A percentile compares a stretch with the other conserved stretches of the same genome.
Conservation (phyloP, 2,113 vertebrate species). For the Tragelaphus scriptus region DNA sequence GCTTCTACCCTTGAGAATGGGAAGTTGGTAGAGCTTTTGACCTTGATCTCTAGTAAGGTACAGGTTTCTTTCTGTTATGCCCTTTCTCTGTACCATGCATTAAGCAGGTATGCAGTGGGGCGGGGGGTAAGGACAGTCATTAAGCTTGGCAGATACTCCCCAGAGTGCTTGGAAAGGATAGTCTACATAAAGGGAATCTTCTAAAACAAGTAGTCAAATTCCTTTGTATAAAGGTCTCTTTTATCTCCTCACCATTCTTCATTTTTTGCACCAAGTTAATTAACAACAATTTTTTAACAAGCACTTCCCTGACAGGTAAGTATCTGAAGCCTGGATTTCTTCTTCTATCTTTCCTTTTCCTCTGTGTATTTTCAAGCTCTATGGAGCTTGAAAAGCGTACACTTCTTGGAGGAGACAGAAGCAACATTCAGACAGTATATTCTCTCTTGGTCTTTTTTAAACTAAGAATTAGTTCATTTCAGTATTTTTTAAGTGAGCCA, state of each 20-base stretch:
- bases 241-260: background rate
- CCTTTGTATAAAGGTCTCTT: background rate
- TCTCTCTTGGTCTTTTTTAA: background rate
- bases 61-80: background rate
- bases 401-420: background rate
- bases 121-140: background rate
- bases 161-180: background rate
- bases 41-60: slow-evolving; percentile 2
- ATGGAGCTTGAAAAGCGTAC: background rate
- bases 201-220: background rate
- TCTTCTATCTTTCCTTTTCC: background rate
- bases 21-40: background rate
- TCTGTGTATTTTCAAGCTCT: background rate
- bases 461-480: background rate
- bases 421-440: background rate
- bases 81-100: background rate
- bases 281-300: slow-evolving; percentile 20
- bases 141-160: background rate
- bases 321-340: background rate
- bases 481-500: background rate
- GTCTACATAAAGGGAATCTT: background rate
- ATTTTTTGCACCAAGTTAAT: slow-evolving; percentile 2
- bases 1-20: background rate
- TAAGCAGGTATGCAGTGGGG: background rate
- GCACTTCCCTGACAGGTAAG: background rate